Evolutionary conservation across 2,888 invertebrate genomes (phyloP).

Genomic region (Mesorhabditis spiculigera): DNA sequence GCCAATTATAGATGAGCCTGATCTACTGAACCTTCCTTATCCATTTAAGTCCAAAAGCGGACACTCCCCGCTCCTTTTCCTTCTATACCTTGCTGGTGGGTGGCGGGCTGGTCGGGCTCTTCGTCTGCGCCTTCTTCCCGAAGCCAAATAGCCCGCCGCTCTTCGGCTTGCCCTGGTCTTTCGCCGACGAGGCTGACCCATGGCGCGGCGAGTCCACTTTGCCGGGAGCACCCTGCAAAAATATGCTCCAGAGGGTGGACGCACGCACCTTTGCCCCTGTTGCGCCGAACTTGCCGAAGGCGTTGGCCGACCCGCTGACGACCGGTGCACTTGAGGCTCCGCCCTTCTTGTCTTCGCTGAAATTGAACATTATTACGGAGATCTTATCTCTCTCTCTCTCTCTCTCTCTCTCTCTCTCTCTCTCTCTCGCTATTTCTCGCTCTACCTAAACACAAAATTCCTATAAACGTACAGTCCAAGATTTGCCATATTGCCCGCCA

Average conservation of each 20-base stretch:
- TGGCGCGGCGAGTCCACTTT: slow-evolving; percentile 13
- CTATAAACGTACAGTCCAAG: slow-evolving; percentile 40
- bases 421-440: too few species aligned
- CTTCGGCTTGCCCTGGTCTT: slow-evolving; percentile 14
- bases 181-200: background rate
- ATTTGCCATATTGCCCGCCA: slow-evolving; percentile 40
- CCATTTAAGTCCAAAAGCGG: background rate
- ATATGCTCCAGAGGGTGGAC: background rate
- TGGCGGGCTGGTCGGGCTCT: slow-evolving; percentile 37
- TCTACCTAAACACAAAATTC: background rate
- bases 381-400: background rate
- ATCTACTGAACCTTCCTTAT: too few species aligned
- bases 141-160: slow-evolving; percentile 45
- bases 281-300: slow-evolving; percentile 4
- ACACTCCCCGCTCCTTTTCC: background rate
- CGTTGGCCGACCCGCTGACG: background rate
- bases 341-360: slow-evolving; percentile 4
- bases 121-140: slow-evolving; percentile 39
- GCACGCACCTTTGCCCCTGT: background rate
- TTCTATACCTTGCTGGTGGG: slow-evolving; percentile 32
- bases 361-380: background rate
- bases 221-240: background rate
- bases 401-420: background rate
- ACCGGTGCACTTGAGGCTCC: background rate
- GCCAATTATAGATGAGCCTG: too few species aligned